phyloP scores from a whole-genome alignment of 2,888 invertebrate genomes.

The Himalopsyche kuldschensis region DNA sequence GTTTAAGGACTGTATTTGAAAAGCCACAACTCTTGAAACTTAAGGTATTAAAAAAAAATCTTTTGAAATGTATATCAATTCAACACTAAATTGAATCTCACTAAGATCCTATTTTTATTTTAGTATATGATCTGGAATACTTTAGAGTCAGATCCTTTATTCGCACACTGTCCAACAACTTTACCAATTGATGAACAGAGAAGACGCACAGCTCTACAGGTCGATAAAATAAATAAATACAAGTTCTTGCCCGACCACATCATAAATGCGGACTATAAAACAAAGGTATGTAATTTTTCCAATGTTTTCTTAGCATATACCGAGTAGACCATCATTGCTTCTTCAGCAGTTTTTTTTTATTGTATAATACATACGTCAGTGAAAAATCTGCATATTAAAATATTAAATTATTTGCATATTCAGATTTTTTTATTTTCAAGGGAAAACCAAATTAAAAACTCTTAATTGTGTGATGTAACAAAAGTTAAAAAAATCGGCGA shows the following conservation, averaged over 20 bases:
- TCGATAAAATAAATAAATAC: constrained; percentile 68
- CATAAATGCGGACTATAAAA: constrained; percentile 63
- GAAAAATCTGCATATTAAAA: too few relatives aligned
- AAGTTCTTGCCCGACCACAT: constrained; percentile 67
- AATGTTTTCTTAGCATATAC: neutral
- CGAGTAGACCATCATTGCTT: neutral
- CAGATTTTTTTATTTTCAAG: too few relatives aligned
- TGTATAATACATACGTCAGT: too few relatives aligned
- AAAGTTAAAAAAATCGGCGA: too few relatives aligned
- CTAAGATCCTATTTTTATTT: constrained; percentile 41
- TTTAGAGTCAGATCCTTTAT: constrained; percentile 78
- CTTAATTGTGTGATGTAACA: too few relatives aligned
- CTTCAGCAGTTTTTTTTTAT: constrained; percentile 8
- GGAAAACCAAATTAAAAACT: too few relatives aligned
- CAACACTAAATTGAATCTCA: neutral
- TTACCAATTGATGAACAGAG: constrained; percentile 74
- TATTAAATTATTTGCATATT: too few relatives aligned
- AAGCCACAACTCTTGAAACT: constrained; percentile 69
- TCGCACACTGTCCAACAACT: constrained; percentile 64
- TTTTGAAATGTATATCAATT: constrained; percentile 20
- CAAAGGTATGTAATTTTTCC: constrained; percentile 54
- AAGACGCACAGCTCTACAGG: constrained; percentile 67
- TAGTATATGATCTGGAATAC: constrained; percentile 79
- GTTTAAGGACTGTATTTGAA: constrained; percentile 77
- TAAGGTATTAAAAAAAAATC: constrained; percentile 63